Percentiles rank a stretch among this genome's conserved stretches.
Evolutionary conservation across 2,797 vertebrate species (phyloP).

Genomic region (Bryconaethiops microstoma): DNA sequence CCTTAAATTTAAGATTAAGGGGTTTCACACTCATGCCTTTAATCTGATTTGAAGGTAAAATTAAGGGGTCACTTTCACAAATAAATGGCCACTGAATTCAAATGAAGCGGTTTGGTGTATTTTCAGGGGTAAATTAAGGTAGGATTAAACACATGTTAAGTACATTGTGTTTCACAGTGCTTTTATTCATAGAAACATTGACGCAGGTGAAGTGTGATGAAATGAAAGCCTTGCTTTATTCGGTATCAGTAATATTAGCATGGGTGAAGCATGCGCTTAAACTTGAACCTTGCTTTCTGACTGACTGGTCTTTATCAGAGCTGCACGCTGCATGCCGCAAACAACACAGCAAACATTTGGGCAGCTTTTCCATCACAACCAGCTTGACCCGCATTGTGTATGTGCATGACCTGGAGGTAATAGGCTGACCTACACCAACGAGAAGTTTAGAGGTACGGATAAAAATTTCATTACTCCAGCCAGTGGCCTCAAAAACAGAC

Average conservation of each 20-base stretch:
- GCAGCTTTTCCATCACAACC: conserved; percentile 31
- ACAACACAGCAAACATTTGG: conserved; percentile 6
- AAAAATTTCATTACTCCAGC: conserved; percentile 61
- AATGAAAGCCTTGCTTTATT: neutral
- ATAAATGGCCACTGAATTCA: too few relatives aligned
- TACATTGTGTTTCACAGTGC: too few relatives aligned
- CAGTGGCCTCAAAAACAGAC: conserved; percentile 44
- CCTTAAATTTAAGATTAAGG: too few relatives aligned
- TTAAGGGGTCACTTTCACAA: too few relatives aligned
- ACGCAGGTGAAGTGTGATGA: neutral
- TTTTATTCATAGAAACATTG: neutral
- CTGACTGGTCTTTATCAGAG: conserved; percentile 4
- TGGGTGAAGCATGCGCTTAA: neutral
- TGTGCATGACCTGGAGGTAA: conserved; percentile 53
- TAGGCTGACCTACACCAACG: conserved; percentile 41
- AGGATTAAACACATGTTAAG: too few relatives aligned
- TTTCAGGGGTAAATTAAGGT: too few relatives aligned
- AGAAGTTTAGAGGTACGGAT: conserved; percentile 51
- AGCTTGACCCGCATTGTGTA: conserved; percentile 49
- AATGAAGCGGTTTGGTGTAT: too few relatives aligned
- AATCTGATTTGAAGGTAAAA: too few relatives aligned
- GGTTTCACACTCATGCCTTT: too few relatives aligned
- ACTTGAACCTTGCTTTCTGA: neutral
- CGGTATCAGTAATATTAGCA: neutral
- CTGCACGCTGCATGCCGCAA: neutral